phyloP scores from a whole-genome alignment of 2,113 vertebrate species.

The Gnathonemus echidnorhynchus region DNA sequence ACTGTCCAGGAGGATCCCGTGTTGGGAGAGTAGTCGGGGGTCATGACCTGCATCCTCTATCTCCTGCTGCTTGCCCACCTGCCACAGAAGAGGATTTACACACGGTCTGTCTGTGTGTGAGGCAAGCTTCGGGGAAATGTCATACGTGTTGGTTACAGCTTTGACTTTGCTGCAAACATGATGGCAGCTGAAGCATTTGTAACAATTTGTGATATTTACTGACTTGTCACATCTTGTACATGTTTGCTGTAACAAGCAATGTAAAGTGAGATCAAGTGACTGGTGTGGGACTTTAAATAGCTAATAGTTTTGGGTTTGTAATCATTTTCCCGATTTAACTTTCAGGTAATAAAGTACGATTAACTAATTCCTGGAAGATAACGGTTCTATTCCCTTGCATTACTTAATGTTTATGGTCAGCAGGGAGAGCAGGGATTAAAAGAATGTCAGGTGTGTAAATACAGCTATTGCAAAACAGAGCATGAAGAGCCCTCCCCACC shows the following conservation, averaged over 20 bases:
- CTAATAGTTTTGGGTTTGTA: background rate
- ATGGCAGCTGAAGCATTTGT: background rate
- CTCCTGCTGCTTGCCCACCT: slow-evolving; percentile 69
- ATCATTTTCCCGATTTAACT: background rate
- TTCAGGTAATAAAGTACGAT: background rate
- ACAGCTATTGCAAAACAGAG: background rate
- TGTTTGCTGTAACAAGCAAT: background rate
- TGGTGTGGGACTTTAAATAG: background rate
- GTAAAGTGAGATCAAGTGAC: background rate
- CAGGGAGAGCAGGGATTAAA: background rate
- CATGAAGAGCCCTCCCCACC: slow-evolving; percentile 26
- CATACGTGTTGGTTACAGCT: background rate
- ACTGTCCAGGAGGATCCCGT: slow-evolving; percentile 83
- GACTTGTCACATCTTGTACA: background rate
- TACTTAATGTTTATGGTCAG: background rate
- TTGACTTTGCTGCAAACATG: background rate
- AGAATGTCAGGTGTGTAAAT: background rate
- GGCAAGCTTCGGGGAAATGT: no score
- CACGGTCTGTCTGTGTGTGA: background rate
- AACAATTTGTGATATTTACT: background rate
- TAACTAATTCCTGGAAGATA: background rate
- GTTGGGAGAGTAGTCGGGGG: slow-evolving; percentile 57
- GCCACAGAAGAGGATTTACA: slow-evolving; percentile 20
- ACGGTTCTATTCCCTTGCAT: background rate
- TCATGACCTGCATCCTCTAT: slow-evolving; percentile 67